These are phyloP conservation scores for Argopecten irradians DNA, from an alignment of 1,140 invertebrate species.

Conservation along the genomic window DNA sequence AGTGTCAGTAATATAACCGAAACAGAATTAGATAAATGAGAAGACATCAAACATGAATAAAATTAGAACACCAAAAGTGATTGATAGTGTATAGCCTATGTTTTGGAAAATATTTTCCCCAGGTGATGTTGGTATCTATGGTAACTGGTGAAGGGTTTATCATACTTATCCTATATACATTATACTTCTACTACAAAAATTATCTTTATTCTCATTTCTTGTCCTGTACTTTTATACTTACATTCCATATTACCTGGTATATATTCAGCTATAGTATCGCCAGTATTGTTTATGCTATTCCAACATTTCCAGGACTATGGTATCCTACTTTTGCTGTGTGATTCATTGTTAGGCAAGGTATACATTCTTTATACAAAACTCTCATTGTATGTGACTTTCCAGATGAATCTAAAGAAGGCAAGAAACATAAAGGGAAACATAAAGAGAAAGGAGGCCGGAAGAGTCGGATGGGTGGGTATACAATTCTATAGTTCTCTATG, in stretches of 20 bases:
- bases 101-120: not conserved
- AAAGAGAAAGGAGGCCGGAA: constrained; percentile 59
- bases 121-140: not conserved
- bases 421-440: constrained; percentile 34
- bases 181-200: not conserved
- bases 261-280: too few relatives aligned
- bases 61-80: not conserved
- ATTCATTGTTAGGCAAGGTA: too few relatives aligned
- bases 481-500: not conserved
- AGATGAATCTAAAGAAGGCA: constrained; percentile 41
- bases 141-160: not conserved
- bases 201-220: not conserved
- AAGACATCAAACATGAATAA: too few relatives aligned
- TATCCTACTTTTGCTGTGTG: too few relatives aligned
- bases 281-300: too few relatives aligned
- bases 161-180: not conserved
- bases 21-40: too few relatives aligned
- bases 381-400: not conserved
- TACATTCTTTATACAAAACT: not conserved
- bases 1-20: too few relatives aligned
- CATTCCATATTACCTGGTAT: too few relatives aligned
- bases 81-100: not conserved
- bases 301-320: too few relatives aligned
- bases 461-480: constrained; percentile 64
- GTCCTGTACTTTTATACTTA: too few relatives aligned